Evolutionary conservation across 2,888 invertebrate species (phyloP), one percentile per base, ranked within the genome.

Genomic region (Boloria selene): DNA sequence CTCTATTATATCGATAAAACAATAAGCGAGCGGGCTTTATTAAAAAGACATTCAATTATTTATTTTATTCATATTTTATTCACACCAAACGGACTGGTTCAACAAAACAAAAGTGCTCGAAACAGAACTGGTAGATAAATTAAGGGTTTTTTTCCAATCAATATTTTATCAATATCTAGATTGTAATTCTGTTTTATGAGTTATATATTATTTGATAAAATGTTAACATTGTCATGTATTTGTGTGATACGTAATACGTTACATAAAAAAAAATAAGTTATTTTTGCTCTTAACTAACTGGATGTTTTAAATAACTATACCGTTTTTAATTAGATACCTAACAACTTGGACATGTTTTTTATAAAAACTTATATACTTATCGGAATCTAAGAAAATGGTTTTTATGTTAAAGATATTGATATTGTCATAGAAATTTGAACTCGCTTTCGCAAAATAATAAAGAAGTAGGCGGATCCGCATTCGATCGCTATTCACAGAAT

Each of bases 11-110:
- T 79, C 74, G 81, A 82, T 90, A 91, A 92, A 92, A 92, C 92
- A 92, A 92, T 90, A 84, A 45, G 56, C 56, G 45, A 56, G 56
- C 82, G 80, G 81, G 80, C 87, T 88, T 88, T 92, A 92, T 92
- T 92, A 91, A 91, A 90, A 90, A 91, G 91, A 91, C 89, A 89
- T 91, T 90, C 88, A 87, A 87, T 87, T 87, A 90, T 89, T 88
- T 90, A 90, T 91, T 88, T 90, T 86, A 90, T 90, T 89, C 85
- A 84, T 86, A 87, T 87, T 88, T 89, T 89, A 88, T 90, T 90
- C 80, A 79, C 85, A 84, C 79, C 78, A 77, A 78, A 79, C 79
- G 77, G 66, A 71, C 70, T 72, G 73, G 63, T 77, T 73, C 64
- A 75, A 68, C 38, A 59, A 75, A 80, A 84, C 86, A 88, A 90